These are phyloP conservation scores for Hypercompe scribonia DNA, from an alignment of 2,888 invertebrate species.

Conservation along the genomic window DNA sequence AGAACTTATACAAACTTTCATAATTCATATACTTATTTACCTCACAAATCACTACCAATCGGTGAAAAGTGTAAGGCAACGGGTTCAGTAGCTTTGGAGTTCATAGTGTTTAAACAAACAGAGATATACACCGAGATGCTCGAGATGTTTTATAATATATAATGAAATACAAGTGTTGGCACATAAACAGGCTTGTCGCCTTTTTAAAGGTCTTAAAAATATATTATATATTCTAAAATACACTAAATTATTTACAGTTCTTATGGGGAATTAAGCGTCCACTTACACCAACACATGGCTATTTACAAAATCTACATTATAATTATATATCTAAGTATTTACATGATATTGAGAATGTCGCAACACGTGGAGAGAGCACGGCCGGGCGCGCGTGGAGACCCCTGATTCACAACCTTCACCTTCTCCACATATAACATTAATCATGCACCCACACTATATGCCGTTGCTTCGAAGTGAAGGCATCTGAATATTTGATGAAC, in stretches of 20 bases:
- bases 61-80: not conserved
- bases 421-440: not conserved
- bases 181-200: not conserved
- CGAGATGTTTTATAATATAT: not conserved
- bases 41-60: not conserved
- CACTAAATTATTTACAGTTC: conserved; percentile 10
- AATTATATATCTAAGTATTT: conserved; percentile 3
- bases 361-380: not conserved
- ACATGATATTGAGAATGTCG: not conserved
- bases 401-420: not conserved
- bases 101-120: not conserved
- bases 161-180: not conserved
- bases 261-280: not conserved
- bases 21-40: not conserved
- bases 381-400: not conserved
- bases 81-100: not conserved
- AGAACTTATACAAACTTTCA: too few species aligned
- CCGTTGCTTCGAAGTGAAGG: not conserved
- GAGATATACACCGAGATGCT: not conserved
- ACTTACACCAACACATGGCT: conserved; percentile 22
- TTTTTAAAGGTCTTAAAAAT: not conserved
- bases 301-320: conserved; percentile 60
- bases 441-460: not conserved
- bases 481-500: not conserved
- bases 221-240: not conserved